Evolutionary conservation across 2,888 invertebrate species (phyloP).

Genomic region (Rhagonycha fulva): DNA sequence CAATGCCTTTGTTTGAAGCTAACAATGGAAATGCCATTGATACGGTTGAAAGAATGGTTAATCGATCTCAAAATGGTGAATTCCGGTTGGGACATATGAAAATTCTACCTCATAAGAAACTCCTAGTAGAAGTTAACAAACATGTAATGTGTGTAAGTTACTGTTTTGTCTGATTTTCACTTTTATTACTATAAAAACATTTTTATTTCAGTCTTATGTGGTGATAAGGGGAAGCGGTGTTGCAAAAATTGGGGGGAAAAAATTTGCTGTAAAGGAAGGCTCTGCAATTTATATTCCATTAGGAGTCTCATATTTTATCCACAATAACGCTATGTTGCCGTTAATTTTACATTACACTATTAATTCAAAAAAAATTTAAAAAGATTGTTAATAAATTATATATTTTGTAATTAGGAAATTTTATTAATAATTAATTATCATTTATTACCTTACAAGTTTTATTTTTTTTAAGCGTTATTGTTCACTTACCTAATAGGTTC

Average conservation of each 20-base stretch:
- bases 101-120: background rate
- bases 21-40: background rate
- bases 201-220: background rate
- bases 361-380: background rate
- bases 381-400: too few species aligned
- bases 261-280: background rate
- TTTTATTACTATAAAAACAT: background rate
- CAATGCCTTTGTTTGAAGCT: background rate
- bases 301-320: background rate
- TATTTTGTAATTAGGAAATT: too few species aligned
- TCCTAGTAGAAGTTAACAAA: background rate
- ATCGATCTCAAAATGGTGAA: background rate
- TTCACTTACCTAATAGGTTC: too few species aligned
- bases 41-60: background rate
- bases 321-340: background rate
- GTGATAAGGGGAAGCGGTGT: background rate
- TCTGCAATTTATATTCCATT: background rate
- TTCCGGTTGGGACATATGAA: background rate
- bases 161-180: background rate
- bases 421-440: too few species aligned
- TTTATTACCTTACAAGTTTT: too few species aligned
- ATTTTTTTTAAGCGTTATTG: too few species aligned
- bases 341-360: background rate
- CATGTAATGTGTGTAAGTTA: background rate
- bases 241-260: fast-evolving